Evolutionary conservation across 2,888 invertebrate species (phyloP).

Genomic region (Polymixis flavicincta): DNA sequence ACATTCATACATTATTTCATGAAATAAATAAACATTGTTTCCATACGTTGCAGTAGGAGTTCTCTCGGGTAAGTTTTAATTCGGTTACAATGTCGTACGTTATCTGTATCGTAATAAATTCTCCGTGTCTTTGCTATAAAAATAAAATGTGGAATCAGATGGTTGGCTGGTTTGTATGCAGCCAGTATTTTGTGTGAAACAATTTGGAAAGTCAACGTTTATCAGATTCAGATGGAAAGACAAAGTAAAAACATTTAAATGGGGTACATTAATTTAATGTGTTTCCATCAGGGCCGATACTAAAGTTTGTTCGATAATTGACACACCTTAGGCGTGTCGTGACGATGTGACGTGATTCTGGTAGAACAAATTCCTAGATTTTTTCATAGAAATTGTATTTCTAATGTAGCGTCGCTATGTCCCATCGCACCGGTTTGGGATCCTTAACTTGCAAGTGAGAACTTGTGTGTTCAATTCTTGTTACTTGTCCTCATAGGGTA

Average conservation of each 20-base stretch:
- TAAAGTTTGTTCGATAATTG: neutral
- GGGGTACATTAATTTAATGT: neutral
- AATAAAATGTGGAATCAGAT: constrained; percentile 42
- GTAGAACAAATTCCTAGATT: too few species aligned
- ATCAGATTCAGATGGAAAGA: constrained; percentile 18
- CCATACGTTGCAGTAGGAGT: constrained; percentile 29
- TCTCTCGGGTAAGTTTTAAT: constrained; percentile 70
- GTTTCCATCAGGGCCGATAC: neutral
- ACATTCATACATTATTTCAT: constrained; percentile 26
- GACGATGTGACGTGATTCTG: too few species aligned
- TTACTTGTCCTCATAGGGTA: too few species aligned
- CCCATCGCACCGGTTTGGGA: too few species aligned
- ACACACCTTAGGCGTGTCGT: neutral
- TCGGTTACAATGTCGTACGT: constrained; percentile 65
- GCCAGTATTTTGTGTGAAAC: constrained; percentile 26
- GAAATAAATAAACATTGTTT: constrained; percentile 51
- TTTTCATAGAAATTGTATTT: too few species aligned
- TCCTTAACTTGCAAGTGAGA: neutral
- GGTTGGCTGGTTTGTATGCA: constrained; percentile 40
- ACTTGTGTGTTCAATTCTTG: too few species aligned
- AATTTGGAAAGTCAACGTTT: constrained; percentile 28
- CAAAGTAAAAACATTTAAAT: neutral
- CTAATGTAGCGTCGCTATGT: too few species aligned
- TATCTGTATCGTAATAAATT: constrained; percentile 63
- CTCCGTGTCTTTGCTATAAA: constrained; percentile 31